These are phyloP conservation scores for Caenorhabditis zanzibari DNA, from an alignment of 2,888 invertebrate species.

Conservation along the genomic window DNA sequence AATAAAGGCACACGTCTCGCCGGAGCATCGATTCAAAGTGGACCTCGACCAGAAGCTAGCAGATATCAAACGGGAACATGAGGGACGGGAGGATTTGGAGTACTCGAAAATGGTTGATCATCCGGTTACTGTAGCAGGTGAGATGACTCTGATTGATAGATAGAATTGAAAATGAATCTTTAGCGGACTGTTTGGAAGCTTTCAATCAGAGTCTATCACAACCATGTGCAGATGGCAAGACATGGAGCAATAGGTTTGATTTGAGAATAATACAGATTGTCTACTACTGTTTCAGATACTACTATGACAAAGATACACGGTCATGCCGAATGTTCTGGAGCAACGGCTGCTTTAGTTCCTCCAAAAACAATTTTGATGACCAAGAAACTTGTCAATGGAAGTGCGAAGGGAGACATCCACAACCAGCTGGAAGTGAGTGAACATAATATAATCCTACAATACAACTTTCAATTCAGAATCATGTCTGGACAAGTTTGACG, in stretches of 20 bases:
- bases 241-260: constrained; percentile 68
- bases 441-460: neutral
- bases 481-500: constrained; percentile 80
- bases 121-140: constrained; percentile 69
- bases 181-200: constrained; percentile 76
- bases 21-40: constrained; percentile 63
- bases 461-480: constrained; percentile 67
- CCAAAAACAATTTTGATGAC: constrained; percentile 78
- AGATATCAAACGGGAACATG: constrained; percentile 60
- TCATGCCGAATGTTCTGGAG: constrained; percentile 82
- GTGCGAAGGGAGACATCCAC: constrained; percentile 77
- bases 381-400: constrained; percentile 79
- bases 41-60: constrained; percentile 68
- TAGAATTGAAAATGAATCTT: constrained; percentile 22
- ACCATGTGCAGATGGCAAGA: constrained; percentile 70
- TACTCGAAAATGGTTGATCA: constrained; percentile 64
- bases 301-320: constrained; percentile 72
- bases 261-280: neutral
- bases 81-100: constrained; percentile 62
- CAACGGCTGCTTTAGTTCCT: constrained; percentile 74
- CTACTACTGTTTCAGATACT: constrained; percentile 65
- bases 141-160: neutral
- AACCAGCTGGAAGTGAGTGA: constrained; percentile 71
- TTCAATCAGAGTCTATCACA: constrained; percentile 75
- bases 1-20: constrained; percentile 60